Conservation (phyloP, 2,113 vertebrate genomes). For the Centropus bengalensis region DNA sequence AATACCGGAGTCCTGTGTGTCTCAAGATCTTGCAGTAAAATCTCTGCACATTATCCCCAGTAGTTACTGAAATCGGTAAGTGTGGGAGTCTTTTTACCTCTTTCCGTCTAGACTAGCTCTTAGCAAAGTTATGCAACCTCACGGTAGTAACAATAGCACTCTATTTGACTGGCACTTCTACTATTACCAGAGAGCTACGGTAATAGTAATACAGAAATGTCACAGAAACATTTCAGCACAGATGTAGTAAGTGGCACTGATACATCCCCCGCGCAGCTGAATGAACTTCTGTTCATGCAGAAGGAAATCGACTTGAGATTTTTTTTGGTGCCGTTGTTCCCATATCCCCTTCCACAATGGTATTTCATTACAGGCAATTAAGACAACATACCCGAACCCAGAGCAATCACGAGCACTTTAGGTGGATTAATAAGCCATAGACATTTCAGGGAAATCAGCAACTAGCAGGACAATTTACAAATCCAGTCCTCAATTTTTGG, state of each 20-base stretch:
- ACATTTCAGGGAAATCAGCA: neutral
- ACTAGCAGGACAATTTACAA: neutral
- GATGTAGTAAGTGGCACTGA: neutral
- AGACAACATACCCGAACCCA: neutral
- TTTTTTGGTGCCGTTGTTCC: neutral
- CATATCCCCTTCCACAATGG: neutral
- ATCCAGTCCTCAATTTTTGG: neutral
- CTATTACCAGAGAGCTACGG: neutral
- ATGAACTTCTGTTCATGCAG: neutral
- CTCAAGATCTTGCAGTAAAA: neutral
- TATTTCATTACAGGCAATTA: neutral
- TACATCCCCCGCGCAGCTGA: rapidly evolving
- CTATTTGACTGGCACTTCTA: neutral
- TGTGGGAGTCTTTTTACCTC: neutral
- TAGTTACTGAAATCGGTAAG: neutral
- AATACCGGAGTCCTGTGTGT: neutral
- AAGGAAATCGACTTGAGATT: neutral
- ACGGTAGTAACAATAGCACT: neutral
- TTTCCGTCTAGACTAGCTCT: neutral
- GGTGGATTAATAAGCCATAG: neutral
- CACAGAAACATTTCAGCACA: neutral
- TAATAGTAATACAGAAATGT: neutral
- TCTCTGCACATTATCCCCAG: neutral
- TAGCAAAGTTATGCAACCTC: neutral
- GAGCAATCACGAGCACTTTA: neutral